Base-by-base conservation (phyloP, 2,888 invertebrate genomes). In the Platycheirus albimanus region DNA sequence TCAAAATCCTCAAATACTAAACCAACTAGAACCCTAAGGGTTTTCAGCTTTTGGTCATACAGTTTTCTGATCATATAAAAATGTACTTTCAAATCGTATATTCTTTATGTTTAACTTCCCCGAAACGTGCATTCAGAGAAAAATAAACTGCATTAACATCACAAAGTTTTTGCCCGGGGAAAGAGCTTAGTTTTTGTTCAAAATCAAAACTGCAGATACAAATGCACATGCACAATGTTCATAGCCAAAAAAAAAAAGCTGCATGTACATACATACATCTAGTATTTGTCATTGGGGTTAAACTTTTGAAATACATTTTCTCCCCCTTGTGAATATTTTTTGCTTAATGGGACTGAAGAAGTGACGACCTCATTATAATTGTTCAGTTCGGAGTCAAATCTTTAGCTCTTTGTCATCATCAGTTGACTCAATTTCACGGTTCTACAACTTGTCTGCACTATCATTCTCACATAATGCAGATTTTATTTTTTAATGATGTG, bases 281-380 rank as follows among this genome's bases (percentile, higher is more conserved):
- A n/a, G n/a, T 54, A 17, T 0, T 36, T 79, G 20, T 33, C 61
- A 45, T 56, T 70, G 17, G 54, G 63, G 54, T 8, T 72, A 30
- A 2, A 49, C 24, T 61, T 67, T 17, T 17, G 4, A 52, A 54
- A 19, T 45, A 36, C 36, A 43, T 0, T n/a, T 17, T 54, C 61
- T 41, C 56, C 52, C 11, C 51, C 56, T 33, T 5, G 30, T 20
- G 45, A 45, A 19, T 11, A 28, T 17, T 24, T 64, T n/a, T 43
- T 52, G 54, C 51, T 72, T 67, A 69, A 76, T 54, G 58, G 64
- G 58, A 66, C 43, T 66, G 51, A 52, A 4, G 17, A 54, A 19
- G 19, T 58, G 41, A 54, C 19, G 75, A 69, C 79, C 74, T 79
- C 67, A 24, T 79, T 79, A 41, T 69, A n/a, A n/a, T n/a, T n/a